Base-by-base conservation (phyloP, 2,113 vertebrate genomes). In the Lycocorax pyrrhopterus region DNA sequence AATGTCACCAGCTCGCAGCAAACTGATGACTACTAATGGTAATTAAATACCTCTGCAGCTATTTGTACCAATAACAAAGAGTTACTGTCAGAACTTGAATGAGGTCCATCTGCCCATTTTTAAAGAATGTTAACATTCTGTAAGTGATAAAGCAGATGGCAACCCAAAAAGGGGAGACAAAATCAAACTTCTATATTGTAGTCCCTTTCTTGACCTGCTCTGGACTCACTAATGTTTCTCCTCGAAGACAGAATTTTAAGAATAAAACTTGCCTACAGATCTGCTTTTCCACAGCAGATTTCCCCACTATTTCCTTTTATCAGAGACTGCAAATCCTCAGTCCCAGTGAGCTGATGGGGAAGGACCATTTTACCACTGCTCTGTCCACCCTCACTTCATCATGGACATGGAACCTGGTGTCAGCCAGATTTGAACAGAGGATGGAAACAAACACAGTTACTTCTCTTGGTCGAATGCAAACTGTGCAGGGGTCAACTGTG, bases 1-100 rank as follows among this genome's bases (percentile, higher is more conserved):
- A 98, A 98, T 98, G 98, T 98, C 98, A 98, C 98, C 97, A 98
- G 97, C 97, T 97, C 96, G 16, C 89, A 96, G 98, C 98, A 97
- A 98, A 98, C 96, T 94, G 97, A 97, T 98, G 97, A 98, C 98
- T 98, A 98, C 98, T 97, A 98, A 97, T 97, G 98, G 98, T 98
- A 98, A 98, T 98, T 98, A 98, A 98, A 99, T 98, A 98, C 97
- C 97, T 98, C 98, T 98, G 98, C 98, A 98, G 97, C 98, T 98
- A 98, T 98, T 98, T 98, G 98, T 98, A 97, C 97, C 96, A 97
- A 96, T 97, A 98, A 98, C 98, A 98, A 98, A 98, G 98, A 98
- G 96, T 97, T 97, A 98, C 98, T 98, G 98, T 98, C 98, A 98
- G 97, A 97, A 98, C 97, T 98, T 98, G 98, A 98, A 98, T 97